These are phyloP conservation scores for Malacoctenus gilli DNA, from an alignment of 2,797 vertebrate genomes.

Conservation along the genomic window DNA sequence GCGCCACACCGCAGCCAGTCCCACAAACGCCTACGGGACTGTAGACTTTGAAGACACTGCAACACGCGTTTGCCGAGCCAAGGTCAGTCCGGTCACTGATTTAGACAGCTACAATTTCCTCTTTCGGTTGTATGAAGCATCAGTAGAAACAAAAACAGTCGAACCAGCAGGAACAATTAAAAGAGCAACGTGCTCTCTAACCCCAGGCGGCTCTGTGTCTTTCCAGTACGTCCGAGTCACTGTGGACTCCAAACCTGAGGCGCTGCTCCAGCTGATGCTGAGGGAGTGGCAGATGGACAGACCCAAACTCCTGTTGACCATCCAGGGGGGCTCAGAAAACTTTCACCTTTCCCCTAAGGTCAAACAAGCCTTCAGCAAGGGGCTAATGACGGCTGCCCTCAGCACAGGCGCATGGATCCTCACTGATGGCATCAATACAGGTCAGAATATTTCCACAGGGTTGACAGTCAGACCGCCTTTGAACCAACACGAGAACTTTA, in stretches of 20 bases:
- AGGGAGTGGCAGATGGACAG: slow-evolving; percentile 96
- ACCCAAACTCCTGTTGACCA: slow-evolving; percentile 92
- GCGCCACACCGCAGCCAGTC: slow-evolving; percentile 86
- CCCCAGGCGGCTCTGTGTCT: slow-evolving; percentile 11
- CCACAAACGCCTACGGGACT: slow-evolving; percentile 92
- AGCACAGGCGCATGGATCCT: slow-evolving; percentile 96
- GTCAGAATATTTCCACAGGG: no score
- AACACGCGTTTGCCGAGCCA: slow-evolving; percentile 89
- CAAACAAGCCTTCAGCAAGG: slow-evolving; percentile 89
- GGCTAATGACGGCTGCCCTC: slow-evolving; percentile 90
- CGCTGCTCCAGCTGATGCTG: slow-evolving; percentile 90
- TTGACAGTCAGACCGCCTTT: no score
- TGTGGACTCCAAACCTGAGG: slow-evolving; percentile 88
- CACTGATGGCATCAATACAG: slow-evolving; percentile 93
- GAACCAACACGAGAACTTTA: no score
- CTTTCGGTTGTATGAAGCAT: no score
- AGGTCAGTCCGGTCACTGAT: slow-evolving; percentile 79
- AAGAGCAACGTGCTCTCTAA: slow-evolving; percentile 1
- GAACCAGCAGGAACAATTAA: not conserved
- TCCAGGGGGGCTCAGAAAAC: slow-evolving; percentile 93
- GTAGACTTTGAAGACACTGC: slow-evolving; percentile 94
- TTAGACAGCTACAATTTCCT: no score
- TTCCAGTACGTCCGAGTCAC: slow-evolving; percentile 91
- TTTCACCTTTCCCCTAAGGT: slow-evolving; percentile 88
- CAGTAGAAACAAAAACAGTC: no score